Evolutionary conservation across 2,888 invertebrate species (phyloP).

Genomic region (Lobophora halterata): DNA sequence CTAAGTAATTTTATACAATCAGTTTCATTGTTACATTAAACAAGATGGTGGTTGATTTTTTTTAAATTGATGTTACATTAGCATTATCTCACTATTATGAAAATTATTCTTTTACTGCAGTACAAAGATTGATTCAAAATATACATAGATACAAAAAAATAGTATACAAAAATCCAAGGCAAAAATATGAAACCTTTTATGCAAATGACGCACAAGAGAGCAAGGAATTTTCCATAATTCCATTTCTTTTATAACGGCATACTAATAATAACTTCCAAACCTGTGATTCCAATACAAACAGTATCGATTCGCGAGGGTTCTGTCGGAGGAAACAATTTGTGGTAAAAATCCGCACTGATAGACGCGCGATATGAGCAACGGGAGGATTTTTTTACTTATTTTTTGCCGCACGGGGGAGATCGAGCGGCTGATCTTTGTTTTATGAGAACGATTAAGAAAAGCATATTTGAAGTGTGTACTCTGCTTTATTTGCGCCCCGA

Average conservation of each 20-base stretch:
- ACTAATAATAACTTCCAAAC: constrained; percentile 60
- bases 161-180: constrained; percentile 1
- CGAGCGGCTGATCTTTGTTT: constrained; percentile 77
- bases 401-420: constrained; percentile 64
- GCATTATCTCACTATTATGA: no score
- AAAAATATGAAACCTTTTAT: constrained; percentile 41
- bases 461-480: constrained; percentile 81
- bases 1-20: constrained; percentile 21
- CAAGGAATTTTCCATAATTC: constrained; percentile 49
- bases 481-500: constrained; percentile 75
- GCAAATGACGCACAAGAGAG: constrained; percentile 45
- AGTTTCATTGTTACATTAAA: constrained; percentile 9
- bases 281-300: constrained; percentile 60
- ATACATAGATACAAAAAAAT: no score
- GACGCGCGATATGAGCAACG: constrained; percentile 72
- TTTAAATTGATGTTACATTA: no score
- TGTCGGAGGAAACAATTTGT: constrained; percentile 66
- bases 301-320: constrained; percentile 64
- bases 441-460: constrained; percentile 82
- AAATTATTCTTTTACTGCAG: no score
- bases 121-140: no score
- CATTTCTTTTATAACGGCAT: constrained; percentile 55
- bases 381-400: constrained; percentile 62
- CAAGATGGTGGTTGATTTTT: no score
- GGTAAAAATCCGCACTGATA: constrained; percentile 69